Evolutionary conservation across 2,113 vertebrate genomes (phyloP).

Genomic region (Notothenia rossii): DNA sequence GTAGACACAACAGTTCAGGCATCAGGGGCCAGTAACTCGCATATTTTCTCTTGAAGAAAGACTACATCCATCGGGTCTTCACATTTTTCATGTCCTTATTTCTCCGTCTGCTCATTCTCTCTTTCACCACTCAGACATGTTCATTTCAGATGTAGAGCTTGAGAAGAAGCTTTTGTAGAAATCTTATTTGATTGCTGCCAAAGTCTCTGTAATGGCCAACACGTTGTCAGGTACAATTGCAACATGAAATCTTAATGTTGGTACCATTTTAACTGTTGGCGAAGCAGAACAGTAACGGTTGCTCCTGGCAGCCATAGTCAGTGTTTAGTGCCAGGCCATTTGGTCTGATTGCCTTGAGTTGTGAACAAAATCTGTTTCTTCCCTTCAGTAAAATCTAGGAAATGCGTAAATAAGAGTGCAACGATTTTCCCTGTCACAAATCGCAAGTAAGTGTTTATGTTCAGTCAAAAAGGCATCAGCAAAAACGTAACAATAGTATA

Average conservation of each 20-base stretch:
- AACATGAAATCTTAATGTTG: slow-evolving; percentile 31
- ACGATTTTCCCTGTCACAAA: slow-evolving; percentile 28
- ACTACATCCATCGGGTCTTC: neutral
- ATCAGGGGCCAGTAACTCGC: neutral
- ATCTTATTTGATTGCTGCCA: neutral
- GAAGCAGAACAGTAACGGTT: slow-evolving; percentile 25
- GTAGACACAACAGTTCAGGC: neutral
- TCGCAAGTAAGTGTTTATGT: neutral
- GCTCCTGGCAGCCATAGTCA: slow-evolving; percentile 42
- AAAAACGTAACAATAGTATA: too few relatives aligned
- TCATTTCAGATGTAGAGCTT: slow-evolving; percentile 1
- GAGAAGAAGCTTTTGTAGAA: neutral
- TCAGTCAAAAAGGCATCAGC: slow-evolving; percentile 2
- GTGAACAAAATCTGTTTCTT: neutral
- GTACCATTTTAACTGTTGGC: slow-evolving; percentile 41
- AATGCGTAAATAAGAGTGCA: slow-evolving; percentile 2
- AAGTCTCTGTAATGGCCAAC: neutral
- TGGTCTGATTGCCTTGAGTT: slow-evolving; percentile 43
- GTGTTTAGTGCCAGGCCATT: slow-evolving; percentile 45
- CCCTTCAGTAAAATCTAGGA: slow-evolving; percentile 6
- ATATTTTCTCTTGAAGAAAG: too few relatives aligned
- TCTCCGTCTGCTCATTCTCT: neutral
- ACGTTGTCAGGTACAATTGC: slow-evolving; percentile 23
- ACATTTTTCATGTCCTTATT: neutral
- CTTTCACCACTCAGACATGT: neutral